Evolutionary conservation across 2,888 invertebrate species (phyloP), one percentile per base, ranked within the genome.

Genomic region (Oligia latruncula): DNA sequence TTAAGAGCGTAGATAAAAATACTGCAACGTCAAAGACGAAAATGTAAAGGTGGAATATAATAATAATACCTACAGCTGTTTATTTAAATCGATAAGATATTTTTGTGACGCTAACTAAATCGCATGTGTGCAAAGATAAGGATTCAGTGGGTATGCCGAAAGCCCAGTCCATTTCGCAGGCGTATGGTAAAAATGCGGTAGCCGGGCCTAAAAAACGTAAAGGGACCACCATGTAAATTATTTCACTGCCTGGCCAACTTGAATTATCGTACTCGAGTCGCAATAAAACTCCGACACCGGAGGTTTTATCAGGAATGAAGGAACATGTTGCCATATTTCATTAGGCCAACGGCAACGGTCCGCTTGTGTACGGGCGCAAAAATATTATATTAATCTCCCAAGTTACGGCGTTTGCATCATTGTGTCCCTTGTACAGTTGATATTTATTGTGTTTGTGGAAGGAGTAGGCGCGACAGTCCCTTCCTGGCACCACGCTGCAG

Each of bases 311-410:
- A 95, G 94, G 91, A 93, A 94, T 93, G 93, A 94, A 94, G 92
- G 92, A 92, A 93, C 95, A 94, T 93, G 94, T 93, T 95, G 95
- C 95, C 94, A 95, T 96, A 96, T 95, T 95, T 96, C 96, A 96
- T 95, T 95, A 95, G 93, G 90, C 91, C 92, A 94, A 93, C 93
- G 92, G 94, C 93, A 94, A 94, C 93, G 92, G 93, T 92, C 91
- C 92, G 94, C 92, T 93, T 94, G 93, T 94, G 93, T 93, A 92
- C 93, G 89, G 90, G 92, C 92, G 93, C 93, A 95, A 95, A 95
- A 95, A 95, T 96, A 95, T 96, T 94, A 94, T 94, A 95, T 95
- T 95, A 95, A 95, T 95, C 94, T 94, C 92, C 90, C 87, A 93
- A 95, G 93, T 95, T 95, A 94, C 93, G 92, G 88, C 92, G 91